Conservation (phyloP, 2,797 vertebrate species). For the Enteromius paludinosus region DNA sequence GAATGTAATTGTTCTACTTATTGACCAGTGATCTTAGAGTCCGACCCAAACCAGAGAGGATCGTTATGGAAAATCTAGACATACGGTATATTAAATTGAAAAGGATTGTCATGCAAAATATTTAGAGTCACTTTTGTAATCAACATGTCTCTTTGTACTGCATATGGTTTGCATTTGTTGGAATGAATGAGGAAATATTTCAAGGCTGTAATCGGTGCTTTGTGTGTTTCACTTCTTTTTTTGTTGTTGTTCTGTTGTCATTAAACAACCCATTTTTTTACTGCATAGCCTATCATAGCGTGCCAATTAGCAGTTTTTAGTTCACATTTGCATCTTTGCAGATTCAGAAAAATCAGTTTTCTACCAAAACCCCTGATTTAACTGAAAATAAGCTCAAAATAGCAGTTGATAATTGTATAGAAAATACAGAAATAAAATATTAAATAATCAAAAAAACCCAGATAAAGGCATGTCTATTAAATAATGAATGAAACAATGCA, state of each 20-base stretch:
- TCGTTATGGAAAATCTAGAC: not conserved
- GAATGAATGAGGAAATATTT: constrained; percentile 10
- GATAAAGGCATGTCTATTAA: not conserved
- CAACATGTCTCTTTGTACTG: not conserved
- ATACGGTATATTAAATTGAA: constrained; percentile 29
- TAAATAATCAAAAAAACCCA: too few species aligned
- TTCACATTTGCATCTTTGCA: not conserved
- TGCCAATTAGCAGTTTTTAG: not conserved
- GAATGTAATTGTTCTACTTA: constrained; percentile 54
- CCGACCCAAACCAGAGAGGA: constrained; percentile 32
- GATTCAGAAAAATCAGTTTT: not conserved
- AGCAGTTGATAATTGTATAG: not conserved
- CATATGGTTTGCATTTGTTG: constrained; percentile 42
- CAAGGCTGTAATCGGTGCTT: not conserved
- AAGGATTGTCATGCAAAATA: constrained; percentile 18
- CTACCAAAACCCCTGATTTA: not conserved
- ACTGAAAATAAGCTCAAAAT: not conserved
- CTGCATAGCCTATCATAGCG: not conserved
- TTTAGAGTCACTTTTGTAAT: constrained; percentile 24
- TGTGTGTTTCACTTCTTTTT: not conserved
- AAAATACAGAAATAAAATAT: not conserved
- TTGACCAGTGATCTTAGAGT: constrained; percentile 46
- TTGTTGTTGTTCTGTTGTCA: not conserved
- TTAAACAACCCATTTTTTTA: not conserved
- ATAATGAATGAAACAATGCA: not conserved